phyloP scores from a whole-genome alignment of 2,113 vertebrate species.

The Eidolon helvum region DNA sequence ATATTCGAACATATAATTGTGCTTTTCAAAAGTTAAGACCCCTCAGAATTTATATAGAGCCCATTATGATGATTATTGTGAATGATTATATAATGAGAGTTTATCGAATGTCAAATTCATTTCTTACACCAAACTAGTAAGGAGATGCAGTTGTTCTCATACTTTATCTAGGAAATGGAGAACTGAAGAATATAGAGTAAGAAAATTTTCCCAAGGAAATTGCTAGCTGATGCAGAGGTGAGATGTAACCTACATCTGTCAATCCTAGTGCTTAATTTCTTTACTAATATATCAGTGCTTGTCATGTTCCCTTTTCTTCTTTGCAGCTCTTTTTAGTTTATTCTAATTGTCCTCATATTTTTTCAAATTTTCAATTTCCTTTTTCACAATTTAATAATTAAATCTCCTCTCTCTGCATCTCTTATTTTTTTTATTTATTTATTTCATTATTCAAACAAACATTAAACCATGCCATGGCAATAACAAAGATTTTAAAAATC shows the following conservation, averaged over 20 bases:
- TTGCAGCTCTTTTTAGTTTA: background rate
- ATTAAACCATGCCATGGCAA: background rate
- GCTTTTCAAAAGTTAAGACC: background rate
- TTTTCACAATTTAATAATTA: background rate
- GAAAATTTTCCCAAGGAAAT: background rate
- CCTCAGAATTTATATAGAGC: background rate
- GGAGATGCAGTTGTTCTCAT: background rate
- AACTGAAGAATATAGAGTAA: background rate
- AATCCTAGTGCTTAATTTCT: background rate
- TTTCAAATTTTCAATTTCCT: background rate
- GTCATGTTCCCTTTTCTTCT: background rate
- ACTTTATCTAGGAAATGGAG: background rate
- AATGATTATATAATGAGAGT: background rate
- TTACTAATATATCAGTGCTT: background rate
- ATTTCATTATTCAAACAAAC: background rate
- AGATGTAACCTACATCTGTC: background rate
- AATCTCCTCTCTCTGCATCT: background rate
- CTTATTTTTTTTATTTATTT: background rate
- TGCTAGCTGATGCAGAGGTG: background rate
- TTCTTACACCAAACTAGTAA: background rate
- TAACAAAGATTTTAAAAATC: background rate
- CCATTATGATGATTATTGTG: background rate
- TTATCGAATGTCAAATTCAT: background rate
- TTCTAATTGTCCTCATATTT: background rate
- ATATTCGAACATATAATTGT: background rate